phyloP scores from a whole-genome alignment of 2,113 vertebrate species.

The Xiphophorus hellerii region DNA sequence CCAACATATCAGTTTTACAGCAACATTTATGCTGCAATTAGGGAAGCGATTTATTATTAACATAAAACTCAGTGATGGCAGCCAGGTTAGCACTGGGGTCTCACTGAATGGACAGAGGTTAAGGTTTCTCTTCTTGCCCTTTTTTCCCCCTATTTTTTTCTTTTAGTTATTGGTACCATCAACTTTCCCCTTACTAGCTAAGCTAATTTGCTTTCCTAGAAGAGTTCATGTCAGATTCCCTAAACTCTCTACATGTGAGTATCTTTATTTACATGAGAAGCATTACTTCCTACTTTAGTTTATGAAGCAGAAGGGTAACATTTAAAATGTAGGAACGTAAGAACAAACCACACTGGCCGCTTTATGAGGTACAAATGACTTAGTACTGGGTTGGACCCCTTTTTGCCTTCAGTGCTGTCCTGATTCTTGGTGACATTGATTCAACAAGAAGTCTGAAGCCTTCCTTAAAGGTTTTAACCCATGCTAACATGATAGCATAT shows the following conservation, averaged over 20 bases:
- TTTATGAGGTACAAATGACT: too few species aligned
- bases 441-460: not conserved
- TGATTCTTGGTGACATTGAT: not conserved
- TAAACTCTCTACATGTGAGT: not conserved
- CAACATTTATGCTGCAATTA: conserved; percentile 72
- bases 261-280: not conserved
- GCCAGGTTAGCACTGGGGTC: not conserved
- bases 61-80: not conserved
- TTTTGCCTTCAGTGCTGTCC: not conserved
- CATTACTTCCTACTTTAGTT: not conserved
- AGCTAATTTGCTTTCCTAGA: not conserved
- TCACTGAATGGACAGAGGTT: not conserved
- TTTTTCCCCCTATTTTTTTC: not conserved
- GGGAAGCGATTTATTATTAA: conserved; percentile 57
- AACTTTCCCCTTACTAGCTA: conserved; percentile 6
- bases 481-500: too few species aligned
- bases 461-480: not conserved
- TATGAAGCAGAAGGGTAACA: not conserved
- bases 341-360: too few species aligned
- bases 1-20: conserved; percentile 72
- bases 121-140: not conserved
- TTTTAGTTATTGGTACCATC: not conserved
- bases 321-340: too few species aligned
- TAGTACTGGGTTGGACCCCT: not conserved
- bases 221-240: not conserved